A percentile compares a stretch with the other conserved stretches of the same genome.
phyloP scores from a whole-genome alignment of 2,113 vertebrate genomes.

The Procavia capensis region DNA sequence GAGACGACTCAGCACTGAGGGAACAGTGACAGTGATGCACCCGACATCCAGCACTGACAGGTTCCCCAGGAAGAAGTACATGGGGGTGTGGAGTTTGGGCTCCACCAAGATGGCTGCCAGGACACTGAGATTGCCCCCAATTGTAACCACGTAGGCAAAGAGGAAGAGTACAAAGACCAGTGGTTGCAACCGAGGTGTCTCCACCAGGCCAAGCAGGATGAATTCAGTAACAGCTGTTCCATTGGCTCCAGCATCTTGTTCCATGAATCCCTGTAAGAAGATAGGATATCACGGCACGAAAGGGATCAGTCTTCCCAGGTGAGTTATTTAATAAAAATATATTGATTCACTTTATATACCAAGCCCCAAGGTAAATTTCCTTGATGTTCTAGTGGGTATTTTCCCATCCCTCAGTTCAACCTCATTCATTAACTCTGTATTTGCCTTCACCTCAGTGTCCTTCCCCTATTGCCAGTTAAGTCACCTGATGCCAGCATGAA shows the following conservation, averaged over 20 bases:
- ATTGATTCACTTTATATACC: background rate
- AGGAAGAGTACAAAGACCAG: slow-evolving; percentile 81
- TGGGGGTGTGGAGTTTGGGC: slow-evolving; percentile 80
- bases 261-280: slow-evolving; percentile 55
- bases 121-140: slow-evolving; percentile 85
- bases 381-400: too few relatives aligned
- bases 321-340: too few relatives aligned
- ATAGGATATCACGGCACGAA: background rate
- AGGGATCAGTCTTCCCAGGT: background rate
- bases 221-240: slow-evolving; percentile 67
- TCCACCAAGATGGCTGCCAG: slow-evolving; percentile 79
- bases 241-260: slow-evolving; percentile 36
- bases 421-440: too few relatives aligned
- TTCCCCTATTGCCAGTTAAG: too few relatives aligned
- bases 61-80: slow-evolving; percentile 87
- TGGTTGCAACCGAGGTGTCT: slow-evolving; percentile 44
- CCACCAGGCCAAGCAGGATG: slow-evolving; percentile 73
- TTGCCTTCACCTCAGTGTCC: too few relatives aligned
- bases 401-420: too few relatives aligned
- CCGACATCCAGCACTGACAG: slow-evolving; percentile 85
- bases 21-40: slow-evolving; percentile 82
- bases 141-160: slow-evolving; percentile 60
- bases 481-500: too few relatives aligned
- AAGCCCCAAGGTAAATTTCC: background rate
- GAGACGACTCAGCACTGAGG: slow-evolving; percentile 81